phyloP scores from a whole-genome alignment of 2,888 invertebrate genomes.

The Epicampocera succincta region DNA sequence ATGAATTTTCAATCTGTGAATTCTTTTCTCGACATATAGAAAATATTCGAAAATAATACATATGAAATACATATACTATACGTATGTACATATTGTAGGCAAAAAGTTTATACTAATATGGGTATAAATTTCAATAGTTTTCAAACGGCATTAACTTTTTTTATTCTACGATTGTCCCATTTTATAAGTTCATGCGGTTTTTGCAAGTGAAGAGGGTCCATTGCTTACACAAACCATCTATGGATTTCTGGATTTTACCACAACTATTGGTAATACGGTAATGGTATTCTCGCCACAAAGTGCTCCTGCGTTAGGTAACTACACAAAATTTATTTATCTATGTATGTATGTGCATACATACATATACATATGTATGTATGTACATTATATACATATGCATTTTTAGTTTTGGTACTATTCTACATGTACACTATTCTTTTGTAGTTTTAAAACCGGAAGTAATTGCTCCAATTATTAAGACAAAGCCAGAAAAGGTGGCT shows the following conservation, averaged over 20 bases:
- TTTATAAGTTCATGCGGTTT: conserved; percentile 37
- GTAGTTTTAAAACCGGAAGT: conserved; percentile 34
- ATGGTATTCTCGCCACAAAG: conserved; percentile 97
- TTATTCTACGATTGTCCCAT: neutral
- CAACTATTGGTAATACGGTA: conserved; percentile 95
- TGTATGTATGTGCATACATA: no score
- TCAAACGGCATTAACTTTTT: neutral
- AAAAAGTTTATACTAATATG: no score
- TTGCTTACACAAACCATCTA: conserved; percentile 94
- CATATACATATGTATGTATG: no score
- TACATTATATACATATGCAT: neutral
- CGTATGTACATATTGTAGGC: no score
- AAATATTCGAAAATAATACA: no score
- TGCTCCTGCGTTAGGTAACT: conserved; percentile 86
- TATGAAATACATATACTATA: no score
- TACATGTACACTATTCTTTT: neutral
- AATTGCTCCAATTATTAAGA: conserved; percentile 73
- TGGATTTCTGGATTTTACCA: conserved; percentile 96
- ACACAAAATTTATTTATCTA: no score
- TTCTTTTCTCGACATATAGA: no score
- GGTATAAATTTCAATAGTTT: no score
- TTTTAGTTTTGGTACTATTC: no score
- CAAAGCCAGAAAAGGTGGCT: conserved; percentile 73
- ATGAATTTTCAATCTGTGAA: no score
- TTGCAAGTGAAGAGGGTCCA: conserved; percentile 56